Evolutionary conservation across 2,888 invertebrate genomes (phyloP).

Genomic region (Petrolisthes cinctipes): DNA sequence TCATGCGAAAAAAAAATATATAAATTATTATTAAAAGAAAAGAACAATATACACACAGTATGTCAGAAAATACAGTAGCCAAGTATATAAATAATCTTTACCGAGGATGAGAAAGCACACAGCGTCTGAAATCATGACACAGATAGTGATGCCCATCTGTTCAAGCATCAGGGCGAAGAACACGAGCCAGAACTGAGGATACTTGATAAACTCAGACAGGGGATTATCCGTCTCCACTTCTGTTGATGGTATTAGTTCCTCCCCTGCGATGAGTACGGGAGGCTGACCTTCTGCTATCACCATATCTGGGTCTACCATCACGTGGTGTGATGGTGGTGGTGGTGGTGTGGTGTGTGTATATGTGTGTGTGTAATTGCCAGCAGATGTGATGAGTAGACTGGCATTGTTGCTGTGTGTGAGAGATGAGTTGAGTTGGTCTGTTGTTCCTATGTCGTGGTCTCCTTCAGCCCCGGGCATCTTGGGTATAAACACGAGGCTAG

Average conservation of each 20-base stretch:
- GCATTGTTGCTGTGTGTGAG: neutral
- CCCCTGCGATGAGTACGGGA: neutral
- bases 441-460: neutral
- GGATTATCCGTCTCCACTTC: neutral
- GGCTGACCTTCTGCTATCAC: constrained; percentile 27
- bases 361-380: too few relatives aligned
- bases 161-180: constrained; percentile 26
- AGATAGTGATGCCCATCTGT: constrained; percentile 43
- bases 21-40: neutral
- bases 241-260: neutral
- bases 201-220: constrained; percentile 1
- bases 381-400: too few relatives aligned
- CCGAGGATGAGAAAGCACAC: constrained; percentile 88
- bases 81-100: constrained; percentile 68
- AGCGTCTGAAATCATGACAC: constrained; percentile 87
- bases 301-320: constrained; percentile 36
- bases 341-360: neutral
- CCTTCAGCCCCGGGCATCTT: neutral
- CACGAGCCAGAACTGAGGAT: constrained; percentile 50
- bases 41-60: neutral
- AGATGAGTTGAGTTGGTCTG: neutral
- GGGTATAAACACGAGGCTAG: neutral
- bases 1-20: neutral
- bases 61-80: too few relatives aligned
- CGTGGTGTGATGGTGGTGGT: neutral